A percentile compares a stretch with the other conserved stretches of the same genome.
Conservation (phyloP, 2,888 invertebrate genomes). For the Saturnia japonica region DNA sequence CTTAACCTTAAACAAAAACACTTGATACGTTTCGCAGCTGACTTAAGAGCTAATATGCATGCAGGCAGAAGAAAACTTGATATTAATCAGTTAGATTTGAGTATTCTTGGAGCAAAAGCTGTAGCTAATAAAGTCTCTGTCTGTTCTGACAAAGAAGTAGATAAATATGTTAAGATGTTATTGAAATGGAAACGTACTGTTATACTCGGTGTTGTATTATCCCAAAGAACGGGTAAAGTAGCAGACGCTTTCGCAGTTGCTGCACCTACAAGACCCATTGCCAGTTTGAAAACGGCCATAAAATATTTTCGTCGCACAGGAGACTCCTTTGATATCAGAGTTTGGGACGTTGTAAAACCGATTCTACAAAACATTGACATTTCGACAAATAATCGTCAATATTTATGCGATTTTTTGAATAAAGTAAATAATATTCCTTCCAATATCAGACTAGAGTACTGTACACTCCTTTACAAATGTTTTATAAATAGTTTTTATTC, state of each 20-base stretch:
- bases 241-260: constrained; percentile 35
- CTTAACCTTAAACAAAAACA: constrained; percentile 25
- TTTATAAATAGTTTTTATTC: constrained; percentile 29
- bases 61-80: constrained; percentile 42
- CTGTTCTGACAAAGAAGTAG: constrained; percentile 37
- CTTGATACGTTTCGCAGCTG: constrained; percentile 34
- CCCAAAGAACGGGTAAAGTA: constrained; percentile 35
- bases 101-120: constrained; percentile 49
- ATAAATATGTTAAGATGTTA: constrained; percentile 34
- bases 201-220: constrained; percentile 43
- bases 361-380: constrained; percentile 39
- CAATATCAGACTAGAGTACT: constrained; percentile 48
- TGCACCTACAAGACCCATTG: constrained; percentile 38
- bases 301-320: constrained; percentile 34
- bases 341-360: constrained; percentile 49
- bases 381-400: constrained; percentile 25
- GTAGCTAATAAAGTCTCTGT: constrained; percentile 44
- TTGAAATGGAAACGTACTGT: constrained; percentile 42
- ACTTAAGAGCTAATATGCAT: constrained; percentile 47
- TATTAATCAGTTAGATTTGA: constrained; percentile 42
- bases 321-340: constrained; percentile 30
- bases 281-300: constrained; percentile 43
- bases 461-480: constrained; percentile 38
- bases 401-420: constrained; percentile 24
- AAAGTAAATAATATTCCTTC: constrained; percentile 36